Evolutionary conservation across 2,888 invertebrate species (phyloP).

Genomic region (Lathronympha strigana): DNA sequence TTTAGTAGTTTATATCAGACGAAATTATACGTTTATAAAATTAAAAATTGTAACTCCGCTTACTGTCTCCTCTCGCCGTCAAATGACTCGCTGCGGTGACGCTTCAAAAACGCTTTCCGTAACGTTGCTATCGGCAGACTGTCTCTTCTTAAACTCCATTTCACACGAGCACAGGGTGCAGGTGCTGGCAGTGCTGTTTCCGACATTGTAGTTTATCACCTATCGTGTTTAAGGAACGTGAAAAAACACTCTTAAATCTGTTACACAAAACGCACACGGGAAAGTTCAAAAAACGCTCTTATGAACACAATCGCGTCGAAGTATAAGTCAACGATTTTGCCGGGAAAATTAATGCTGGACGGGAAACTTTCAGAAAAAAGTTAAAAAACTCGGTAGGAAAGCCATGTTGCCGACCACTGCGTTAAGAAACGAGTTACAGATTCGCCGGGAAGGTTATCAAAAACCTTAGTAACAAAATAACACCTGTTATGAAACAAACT

Average conservation of each 20-base stretch:
- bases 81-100: constrained; percentile 61
- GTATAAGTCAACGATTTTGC: background rate
- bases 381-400: background rate
- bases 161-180: constrained; percentile 46
- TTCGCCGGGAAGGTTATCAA: background rate
- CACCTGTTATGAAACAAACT: background rate
- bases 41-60: constrained; percentile 43
- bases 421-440: background rate
- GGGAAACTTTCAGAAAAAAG: background rate
- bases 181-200: constrained; percentile 8
- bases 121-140: constrained; percentile 70
- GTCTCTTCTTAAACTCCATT: constrained; percentile 69
- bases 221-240: background rate
- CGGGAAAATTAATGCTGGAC: background rate
- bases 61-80: constrained; percentile 69
- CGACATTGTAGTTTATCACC: constrained; percentile 7
- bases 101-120: constrained; percentile 66
- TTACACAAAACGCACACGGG: background rate
- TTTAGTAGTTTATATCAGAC: background rate
- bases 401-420: background rate
- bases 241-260: background rate
- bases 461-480: background rate
- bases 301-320: background rate
- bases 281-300: background rate
- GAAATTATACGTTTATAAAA: too few relatives aligned